These are phyloP conservation scores for Athalia rosae DNA, from an alignment of 2,888 invertebrate genomes.

Conservation along the genomic window DNA sequence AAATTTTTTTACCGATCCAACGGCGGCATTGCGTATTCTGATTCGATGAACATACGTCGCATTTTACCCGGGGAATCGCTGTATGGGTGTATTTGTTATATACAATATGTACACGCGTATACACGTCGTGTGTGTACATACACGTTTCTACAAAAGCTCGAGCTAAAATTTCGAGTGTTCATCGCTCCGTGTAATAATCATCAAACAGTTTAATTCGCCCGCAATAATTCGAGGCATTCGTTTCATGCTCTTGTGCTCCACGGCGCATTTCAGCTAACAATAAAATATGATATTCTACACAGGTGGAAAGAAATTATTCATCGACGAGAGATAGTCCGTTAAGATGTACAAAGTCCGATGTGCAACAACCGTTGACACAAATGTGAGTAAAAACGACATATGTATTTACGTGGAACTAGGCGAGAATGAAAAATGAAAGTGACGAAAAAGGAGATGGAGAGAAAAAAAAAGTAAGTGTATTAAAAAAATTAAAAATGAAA, in stretches of 20 bases:
- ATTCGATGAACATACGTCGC: conserved; percentile 25
- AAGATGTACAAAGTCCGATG: background rate
- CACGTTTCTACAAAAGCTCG: conserved; percentile 11
- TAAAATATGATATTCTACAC: conserved; percentile 1
- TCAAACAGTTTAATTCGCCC: conserved; percentile 44
- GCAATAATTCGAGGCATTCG: conserved; percentile 44
- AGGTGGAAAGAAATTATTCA: background rate
- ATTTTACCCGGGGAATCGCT: background rate
- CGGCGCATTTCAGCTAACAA: conserved; percentile 19
- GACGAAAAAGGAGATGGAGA: too few species aligned
- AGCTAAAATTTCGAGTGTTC: conserved; percentile 34
- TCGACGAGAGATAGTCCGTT: background rate
- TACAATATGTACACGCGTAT: background rate
- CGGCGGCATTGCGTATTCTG: conserved; percentile 35
- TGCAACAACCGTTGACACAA: too few species aligned
- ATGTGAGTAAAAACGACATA: too few species aligned
- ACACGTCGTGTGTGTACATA: background rate
- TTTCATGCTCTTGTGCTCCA: conserved; percentile 29
- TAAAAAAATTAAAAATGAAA: background rate
- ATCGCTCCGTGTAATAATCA: conserved; percentile 37
- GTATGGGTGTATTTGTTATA: too few species aligned
- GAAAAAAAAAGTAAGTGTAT: too few species aligned
- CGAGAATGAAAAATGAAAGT: too few species aligned
- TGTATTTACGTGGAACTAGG: too few species aligned
- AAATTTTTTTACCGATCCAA: too few species aligned